A percentile compares a stretch with the other conserved stretches of the same genome.
Conservation (phyloP, 2,888 invertebrate species). For the Xylota sylvarum region DNA sequence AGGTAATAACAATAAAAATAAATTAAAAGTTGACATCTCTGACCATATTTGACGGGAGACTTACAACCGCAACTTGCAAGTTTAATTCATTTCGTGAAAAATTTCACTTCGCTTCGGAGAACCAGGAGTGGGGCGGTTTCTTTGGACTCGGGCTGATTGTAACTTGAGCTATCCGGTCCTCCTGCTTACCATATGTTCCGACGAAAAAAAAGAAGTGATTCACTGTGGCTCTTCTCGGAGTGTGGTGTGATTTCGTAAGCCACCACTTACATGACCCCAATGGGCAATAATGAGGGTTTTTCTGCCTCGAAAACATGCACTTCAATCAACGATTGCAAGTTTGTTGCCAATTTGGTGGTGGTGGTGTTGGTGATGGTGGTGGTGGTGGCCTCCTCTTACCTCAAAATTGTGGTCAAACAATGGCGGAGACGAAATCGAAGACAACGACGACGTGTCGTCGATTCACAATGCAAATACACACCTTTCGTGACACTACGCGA, state of each 20-base stretch:
- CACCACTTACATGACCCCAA: conserved; percentile 48
- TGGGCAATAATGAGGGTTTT: conserved; percentile 16
- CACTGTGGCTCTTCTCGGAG: conserved; percentile 30
- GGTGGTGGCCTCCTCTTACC: no score
- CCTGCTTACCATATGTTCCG: conserved; percentile 21
- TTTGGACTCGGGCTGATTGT: not conserved
- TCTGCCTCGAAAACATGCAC: conserved; percentile 22
- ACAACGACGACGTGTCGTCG: conserved; percentile 9
- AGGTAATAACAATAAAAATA: conserved; percentile 71
- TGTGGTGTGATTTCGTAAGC: conserved; percentile 36
- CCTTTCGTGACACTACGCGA: conserved; percentile 60
- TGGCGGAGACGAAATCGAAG: conserved; percentile 5
- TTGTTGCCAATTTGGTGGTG: conserved; percentile 39
- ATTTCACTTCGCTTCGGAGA: conserved; percentile 46
- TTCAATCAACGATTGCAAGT: conserved; percentile 29
- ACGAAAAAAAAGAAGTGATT: conserved; percentile 36
- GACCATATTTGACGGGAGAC: conserved; percentile 63
- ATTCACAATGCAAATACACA: conserved; percentile 62
- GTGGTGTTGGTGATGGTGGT: not conserved
- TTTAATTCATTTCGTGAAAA: conserved; percentile 65
- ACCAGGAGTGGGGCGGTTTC: conserved; percentile 2
- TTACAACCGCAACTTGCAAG: conserved; percentile 31
- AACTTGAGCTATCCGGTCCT: conserved; percentile 7
- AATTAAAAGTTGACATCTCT: conserved; percentile 69
- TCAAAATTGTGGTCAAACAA: conserved; percentile 29